Base-by-base conservation (phyloP, 2,888 invertebrate genomes). In the Drosophila neutralis region DNA sequence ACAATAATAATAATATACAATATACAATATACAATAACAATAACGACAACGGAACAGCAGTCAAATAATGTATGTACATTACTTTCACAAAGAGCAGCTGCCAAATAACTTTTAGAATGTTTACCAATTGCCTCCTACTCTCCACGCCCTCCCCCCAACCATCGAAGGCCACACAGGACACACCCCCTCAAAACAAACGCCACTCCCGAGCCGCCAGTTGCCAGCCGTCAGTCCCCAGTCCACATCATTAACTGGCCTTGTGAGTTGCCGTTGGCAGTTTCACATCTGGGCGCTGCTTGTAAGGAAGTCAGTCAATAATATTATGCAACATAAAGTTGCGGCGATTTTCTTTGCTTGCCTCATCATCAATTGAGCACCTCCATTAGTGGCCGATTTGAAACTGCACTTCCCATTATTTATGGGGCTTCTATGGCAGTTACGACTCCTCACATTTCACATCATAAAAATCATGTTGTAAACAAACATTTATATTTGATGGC, bases 21-120 rank as follows among this genome's bases (percentile, higher is more conserved):
- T 49, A 49, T 35, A 45, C 3, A 21, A 45, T 78, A 76, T 76
- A 85, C 73, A 84, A 87, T 87, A 82, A 84, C 89, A 81, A 82
- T 89, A 82, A 89, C 74, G 69, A 73, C 80, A 76, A 67, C 64
- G 58, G 49, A 83, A 83, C 83, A 76, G 69, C 80, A 72, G 53
- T 71, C 69, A 69, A 69, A 56, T 59, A 54, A 59, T 51, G 60
- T 51, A 49, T 54, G 56, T 56, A 61, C 58, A 59, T 53, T 45
- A 57, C 21, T 52, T 48, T 40, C 54, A 59, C 56, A 72, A 65
- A 53, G 78, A 80, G 72, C 78, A 78, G 78, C 78, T 78, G 78
- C 62, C 78, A 63, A 80, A 72, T 67, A 77, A 80, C 67, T 78
- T 81, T 72, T 62, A n/a, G 56, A 79, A 78, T 73, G 82, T 73